A percentile compares a stretch with the other conserved stretches of the same genome.
Evolutionary conservation across 2,797 vertebrate genomes (phyloP).

Genomic region (Poecilia velifera): DNA sequence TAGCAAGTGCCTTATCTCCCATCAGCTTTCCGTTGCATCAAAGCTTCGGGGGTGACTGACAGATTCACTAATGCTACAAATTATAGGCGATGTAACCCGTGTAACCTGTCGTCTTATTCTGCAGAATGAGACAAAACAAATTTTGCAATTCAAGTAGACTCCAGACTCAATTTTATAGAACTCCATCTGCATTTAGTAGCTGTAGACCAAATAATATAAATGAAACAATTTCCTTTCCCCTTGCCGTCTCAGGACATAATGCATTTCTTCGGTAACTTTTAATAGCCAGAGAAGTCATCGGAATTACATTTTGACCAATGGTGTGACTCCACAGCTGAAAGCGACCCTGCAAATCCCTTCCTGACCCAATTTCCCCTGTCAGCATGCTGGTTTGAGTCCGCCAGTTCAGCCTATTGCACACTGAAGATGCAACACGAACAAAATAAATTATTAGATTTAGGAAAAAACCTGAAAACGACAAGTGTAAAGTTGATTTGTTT

Average conservation of each 20-base stretch:
- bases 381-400: conserved; percentile 20
- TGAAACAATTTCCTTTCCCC: not conserved
- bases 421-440: conserved; percentile 21
- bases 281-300: conserved; percentile 20
- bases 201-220: not conserved
- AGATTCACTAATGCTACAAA: not conserved
- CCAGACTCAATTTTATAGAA: not conserved
- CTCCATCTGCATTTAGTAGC: not conserved
- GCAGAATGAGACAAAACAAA: not conserved
- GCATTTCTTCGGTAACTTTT: conserved; percentile 35
- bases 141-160: not conserved
- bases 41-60: not conserved
- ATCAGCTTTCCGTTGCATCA: not conserved
- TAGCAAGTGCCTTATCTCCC: not conserved
- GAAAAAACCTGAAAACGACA: not conserved
- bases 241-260: not conserved
- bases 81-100: conserved; percentile 8
- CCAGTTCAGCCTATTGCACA: conserved; percentile 23
- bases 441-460: conserved; percentile 17
- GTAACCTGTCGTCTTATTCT: not conserved
- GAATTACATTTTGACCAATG: conserved; percentile 33
- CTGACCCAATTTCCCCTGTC: conserved; percentile 53
- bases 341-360: conserved; percentile 31
- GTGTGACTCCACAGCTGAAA: conserved; percentile 21
- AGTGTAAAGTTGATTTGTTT: not conserved